A percentile compares a stretch with the other conserved stretches of the same genome.
Evolutionary conservation across 2,888 invertebrate genomes (phyloP).

Genomic region (Boloria euphrosyne): DNA sequence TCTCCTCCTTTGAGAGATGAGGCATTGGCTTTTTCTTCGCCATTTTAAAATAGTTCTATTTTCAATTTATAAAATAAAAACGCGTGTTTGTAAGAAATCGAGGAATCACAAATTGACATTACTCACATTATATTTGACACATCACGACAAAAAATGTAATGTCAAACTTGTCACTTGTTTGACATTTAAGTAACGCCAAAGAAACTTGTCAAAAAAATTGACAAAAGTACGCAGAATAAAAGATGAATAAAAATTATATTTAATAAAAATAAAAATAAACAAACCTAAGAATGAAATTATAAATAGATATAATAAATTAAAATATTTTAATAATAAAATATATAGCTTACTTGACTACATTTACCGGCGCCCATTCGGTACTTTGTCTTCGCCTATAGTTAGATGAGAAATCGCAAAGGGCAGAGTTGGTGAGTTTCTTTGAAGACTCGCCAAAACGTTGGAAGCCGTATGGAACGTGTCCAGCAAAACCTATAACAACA

Average conservation of each 20-base stretch:
- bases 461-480: slow-evolving; percentile 86
- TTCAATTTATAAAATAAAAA: not conserved
- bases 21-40: slow-evolving; percentile 70
- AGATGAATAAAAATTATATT: too few species aligned
- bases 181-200: not conserved
- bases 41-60: slow-evolving; percentile 53
- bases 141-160: not conserved
- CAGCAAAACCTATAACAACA: slow-evolving; percentile 80
- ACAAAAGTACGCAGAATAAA: not conserved
- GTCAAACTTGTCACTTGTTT: too few species aligned
- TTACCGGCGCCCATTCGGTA: slow-evolving; percentile 89
- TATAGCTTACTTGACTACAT: slow-evolving; percentile 76
- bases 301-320: not conserved
- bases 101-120: not conserved
- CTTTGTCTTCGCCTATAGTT: slow-evolving; percentile 87
- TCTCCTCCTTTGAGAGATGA: slow-evolving; percentile 89
- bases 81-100: slow-evolving; percentile 11
- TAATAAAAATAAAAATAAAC: too few species aligned
- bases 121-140: not conserved
- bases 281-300: too few species aligned
- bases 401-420: slow-evolving; percentile 88
- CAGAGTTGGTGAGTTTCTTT: slow-evolving; percentile 86
- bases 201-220: not conserved
- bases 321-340: not conserved
- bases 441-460: slow-evolving; percentile 85